Evolutionary conservation across 2,797 vertebrate genomes (phyloP).

Genomic region (Novumbra hubbsi): DNA sequence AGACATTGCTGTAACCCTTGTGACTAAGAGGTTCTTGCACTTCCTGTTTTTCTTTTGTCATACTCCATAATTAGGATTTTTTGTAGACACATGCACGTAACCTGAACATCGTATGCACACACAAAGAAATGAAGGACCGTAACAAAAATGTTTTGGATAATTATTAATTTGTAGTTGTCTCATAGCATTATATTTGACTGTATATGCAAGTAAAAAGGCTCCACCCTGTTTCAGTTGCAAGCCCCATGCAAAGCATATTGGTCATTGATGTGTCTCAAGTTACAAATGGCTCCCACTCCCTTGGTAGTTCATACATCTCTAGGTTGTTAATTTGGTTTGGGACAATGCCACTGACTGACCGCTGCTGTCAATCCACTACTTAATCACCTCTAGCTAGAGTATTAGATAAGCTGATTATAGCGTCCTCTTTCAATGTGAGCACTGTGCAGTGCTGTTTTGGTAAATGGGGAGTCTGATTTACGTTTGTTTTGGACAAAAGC

Average conservation of each 20-base stretch:
- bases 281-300: background rate
- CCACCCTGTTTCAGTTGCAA: background rate
- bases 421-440: conserved; percentile 20
- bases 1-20: background rate
- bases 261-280: background rate
- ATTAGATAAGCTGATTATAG: conserved; percentile 38
- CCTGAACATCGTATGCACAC: too few relatives aligned
- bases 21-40: background rate
- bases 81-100: too few relatives aligned
- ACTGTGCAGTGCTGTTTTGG: conserved; percentile 5
- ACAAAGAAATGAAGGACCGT: too few relatives aligned
- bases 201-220: too few relatives aligned
- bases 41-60: background rate
- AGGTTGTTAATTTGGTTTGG: background rate
- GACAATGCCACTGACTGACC: background rate
- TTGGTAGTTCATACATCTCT: background rate
- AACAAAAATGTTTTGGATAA: too few relatives aligned
- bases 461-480: conserved; percentile 19
- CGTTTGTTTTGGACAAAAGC: conserved; percentile 9
- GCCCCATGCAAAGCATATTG: background rate
- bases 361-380: conserved; percentile 23
- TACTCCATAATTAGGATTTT: background rate
- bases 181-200: too few relatives aligned
- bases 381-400: conserved; percentile 57
- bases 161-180: background rate